phyloP scores from a whole-genome alignment of 2,888 invertebrate species.

The Artemia sinica region DNA sequence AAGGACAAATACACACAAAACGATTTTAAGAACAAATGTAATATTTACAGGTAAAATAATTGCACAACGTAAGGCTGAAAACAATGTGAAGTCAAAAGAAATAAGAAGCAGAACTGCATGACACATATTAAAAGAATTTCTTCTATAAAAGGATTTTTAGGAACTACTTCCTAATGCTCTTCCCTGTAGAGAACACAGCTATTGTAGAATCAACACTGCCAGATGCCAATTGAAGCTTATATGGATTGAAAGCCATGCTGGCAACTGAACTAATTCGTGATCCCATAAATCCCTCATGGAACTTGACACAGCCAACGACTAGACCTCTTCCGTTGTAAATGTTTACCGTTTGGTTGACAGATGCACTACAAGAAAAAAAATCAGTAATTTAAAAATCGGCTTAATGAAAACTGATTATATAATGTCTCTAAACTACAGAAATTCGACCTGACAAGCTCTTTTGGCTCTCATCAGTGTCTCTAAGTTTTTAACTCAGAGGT shows the following conservation, averaged over 20 bases:
- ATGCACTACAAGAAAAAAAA: constrained; percentile 41
- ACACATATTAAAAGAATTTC: not conserved
- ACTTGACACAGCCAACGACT: constrained; percentile 57
- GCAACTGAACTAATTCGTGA: constrained; percentile 70
- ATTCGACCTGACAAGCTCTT: not conserved
- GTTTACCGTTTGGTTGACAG: constrained; percentile 57
- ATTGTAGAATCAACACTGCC: constrained; percentile 51
- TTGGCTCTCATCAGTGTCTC: too few relatives aligned
- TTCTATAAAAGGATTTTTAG: not conserved
- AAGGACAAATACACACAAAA: too few relatives aligned
- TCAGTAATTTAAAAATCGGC: constrained; percentile 14
- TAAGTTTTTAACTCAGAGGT: too few relatives aligned
- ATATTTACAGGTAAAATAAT: too few relatives aligned
- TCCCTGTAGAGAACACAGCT: constrained; percentile 19
- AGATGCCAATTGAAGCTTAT: constrained; percentile 63
- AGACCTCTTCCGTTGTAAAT: constrained; percentile 55
- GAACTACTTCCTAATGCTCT: constrained; percentile 15
- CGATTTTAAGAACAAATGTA: too few relatives aligned
- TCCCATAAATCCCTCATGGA: constrained; percentile 77
- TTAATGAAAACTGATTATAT: constrained; percentile 20
- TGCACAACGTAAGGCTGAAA: too few relatives aligned
- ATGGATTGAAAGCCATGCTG: constrained; percentile 75
- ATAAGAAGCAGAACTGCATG: not conserved
- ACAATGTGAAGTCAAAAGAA: not conserved
- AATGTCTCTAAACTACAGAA: constrained; percentile 17